Evolutionary conservation across 2,113 vertebrate species (phyloP).

Genomic region (Pogona vitticeps): DNA sequence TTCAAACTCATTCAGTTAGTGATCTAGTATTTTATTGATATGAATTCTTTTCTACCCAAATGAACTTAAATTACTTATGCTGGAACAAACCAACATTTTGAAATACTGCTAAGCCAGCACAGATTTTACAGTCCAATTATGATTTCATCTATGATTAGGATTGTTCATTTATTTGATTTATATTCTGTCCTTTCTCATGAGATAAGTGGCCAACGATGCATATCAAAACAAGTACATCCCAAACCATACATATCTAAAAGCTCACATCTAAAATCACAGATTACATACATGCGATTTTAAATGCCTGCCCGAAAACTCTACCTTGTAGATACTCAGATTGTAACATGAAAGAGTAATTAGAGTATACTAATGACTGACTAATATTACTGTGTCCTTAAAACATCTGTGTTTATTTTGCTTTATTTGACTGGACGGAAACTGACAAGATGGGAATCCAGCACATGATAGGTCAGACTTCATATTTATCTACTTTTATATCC

Average conservation of each 20-base stretch:
- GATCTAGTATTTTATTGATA: conserved; percentile 3
- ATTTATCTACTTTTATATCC: too few relatives aligned
- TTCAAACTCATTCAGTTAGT: background rate
- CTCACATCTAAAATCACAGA: too few relatives aligned
- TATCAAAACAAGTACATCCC: too few relatives aligned
- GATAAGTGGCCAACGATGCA: too few relatives aligned
- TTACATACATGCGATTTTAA: too few relatives aligned
- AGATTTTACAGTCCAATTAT: background rate
- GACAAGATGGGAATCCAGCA: background rate
- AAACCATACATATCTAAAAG: too few relatives aligned
- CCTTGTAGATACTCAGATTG: too few relatives aligned
- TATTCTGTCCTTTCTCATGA: too few relatives aligned
- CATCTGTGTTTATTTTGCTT: background rate
- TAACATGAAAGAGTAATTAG: background rate
- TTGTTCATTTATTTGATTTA: too few relatives aligned
- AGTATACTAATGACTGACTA: background rate
- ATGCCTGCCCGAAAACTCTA: background rate
- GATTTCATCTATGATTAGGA: too few relatives aligned
- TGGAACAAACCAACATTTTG: background rate
- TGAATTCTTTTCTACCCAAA: conserved; percentile 11
- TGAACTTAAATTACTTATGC: background rate
- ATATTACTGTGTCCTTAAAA: background rate
- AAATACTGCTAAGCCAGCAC: background rate
- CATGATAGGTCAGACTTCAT: background rate
- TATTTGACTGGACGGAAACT: background rate